phyloP scores from a whole-genome alignment of 2,888 invertebrate genomes.

The Tetropium fuscum region DNA sequence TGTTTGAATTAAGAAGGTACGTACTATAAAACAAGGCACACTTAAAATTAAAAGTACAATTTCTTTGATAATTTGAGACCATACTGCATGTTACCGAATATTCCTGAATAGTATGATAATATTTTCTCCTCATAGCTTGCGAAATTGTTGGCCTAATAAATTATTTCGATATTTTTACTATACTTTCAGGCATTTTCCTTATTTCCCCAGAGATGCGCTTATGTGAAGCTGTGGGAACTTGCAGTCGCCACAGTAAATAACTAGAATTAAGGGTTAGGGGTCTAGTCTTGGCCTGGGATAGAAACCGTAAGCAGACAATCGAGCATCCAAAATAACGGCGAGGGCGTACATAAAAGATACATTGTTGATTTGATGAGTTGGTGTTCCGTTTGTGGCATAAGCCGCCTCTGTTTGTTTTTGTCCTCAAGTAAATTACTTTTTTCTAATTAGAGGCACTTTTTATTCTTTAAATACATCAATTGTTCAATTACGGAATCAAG shows the following conservation, averaged over 20 bases:
- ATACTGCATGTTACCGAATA: too few relatives aligned
- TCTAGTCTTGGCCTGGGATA: slow-evolving; percentile 22
- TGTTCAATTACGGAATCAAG: slow-evolving; percentile 19
- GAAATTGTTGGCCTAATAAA: too few relatives aligned
- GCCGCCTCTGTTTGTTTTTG: slow-evolving; percentile 30
- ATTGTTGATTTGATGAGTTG: slow-evolving; percentile 46
- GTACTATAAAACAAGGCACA: too few relatives aligned
- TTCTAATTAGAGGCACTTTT: slow-evolving; percentile 31
- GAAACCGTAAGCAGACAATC: slow-evolving; percentile 44
- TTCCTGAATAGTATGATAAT: too few relatives aligned
- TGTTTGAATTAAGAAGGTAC: too few relatives aligned
- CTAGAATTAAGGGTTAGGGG: slow-evolving; percentile 26
- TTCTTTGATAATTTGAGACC: too few relatives aligned
- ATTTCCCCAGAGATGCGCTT: slow-evolving; percentile 22
- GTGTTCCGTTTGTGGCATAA: slow-evolving; percentile 35
- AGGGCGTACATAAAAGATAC: slow-evolving; percentile 43
- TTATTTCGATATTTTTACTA: too few relatives aligned
- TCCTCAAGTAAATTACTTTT: slow-evolving; percentile 28
- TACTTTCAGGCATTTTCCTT: background rate
- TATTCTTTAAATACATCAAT: slow-evolving; percentile 24
- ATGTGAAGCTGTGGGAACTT: slow-evolving; percentile 23
- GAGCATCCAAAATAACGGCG: slow-evolving; percentile 39
- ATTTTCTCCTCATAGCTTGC: too few relatives aligned
- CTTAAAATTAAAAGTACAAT: too few relatives aligned
- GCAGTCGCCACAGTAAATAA: slow-evolving; percentile 24